A percentile compares a stretch with the other conserved stretches of the same genome.
These are phyloP conservation scores for Tetanocera ferruginea DNA, from an alignment of 2,888 invertebrate genomes.

Conservation along the genomic window DNA sequence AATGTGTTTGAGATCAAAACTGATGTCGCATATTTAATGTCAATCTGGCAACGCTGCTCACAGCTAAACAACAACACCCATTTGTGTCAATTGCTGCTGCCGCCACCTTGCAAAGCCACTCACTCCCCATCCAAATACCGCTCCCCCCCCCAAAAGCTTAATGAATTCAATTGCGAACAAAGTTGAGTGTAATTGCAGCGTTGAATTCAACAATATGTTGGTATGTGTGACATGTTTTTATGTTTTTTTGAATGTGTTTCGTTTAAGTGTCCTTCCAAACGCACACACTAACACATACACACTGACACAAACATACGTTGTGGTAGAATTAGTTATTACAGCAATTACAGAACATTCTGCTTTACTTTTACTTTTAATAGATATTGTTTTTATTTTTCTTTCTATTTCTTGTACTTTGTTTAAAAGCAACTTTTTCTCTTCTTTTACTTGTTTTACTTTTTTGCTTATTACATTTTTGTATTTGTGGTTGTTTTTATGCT, in stretches of 20 bases:
- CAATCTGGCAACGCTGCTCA: no score
- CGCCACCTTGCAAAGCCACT: neutral
- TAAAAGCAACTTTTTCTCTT: neutral
- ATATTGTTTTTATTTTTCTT: neutral
- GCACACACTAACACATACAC: neutral
- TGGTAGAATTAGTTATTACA: slow-evolving; percentile 7
- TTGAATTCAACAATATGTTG: neutral
- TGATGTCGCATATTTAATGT: no score
- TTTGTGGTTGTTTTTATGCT: no score
- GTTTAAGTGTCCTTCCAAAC: neutral
- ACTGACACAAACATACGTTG: neutral
- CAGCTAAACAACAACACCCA: no score
- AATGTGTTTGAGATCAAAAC: no score
- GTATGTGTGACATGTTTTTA: neutral
- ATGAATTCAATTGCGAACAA: slow-evolving; percentile 18
- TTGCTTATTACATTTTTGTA: neutral
- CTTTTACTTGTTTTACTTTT: neutral
- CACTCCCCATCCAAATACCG: neutral
- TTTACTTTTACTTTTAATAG: slow-evolving; percentile 5
- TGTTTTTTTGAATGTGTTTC: neutral
- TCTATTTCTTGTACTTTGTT: neutral
- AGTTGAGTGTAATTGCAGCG: neutral
- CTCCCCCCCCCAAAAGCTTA: neutral
- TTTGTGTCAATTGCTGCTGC: no score
- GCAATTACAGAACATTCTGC: slow-evolving; percentile 22